Base-by-base conservation (phyloP, 1,140 invertebrate species). In the Ceratina australensis region DNA sequence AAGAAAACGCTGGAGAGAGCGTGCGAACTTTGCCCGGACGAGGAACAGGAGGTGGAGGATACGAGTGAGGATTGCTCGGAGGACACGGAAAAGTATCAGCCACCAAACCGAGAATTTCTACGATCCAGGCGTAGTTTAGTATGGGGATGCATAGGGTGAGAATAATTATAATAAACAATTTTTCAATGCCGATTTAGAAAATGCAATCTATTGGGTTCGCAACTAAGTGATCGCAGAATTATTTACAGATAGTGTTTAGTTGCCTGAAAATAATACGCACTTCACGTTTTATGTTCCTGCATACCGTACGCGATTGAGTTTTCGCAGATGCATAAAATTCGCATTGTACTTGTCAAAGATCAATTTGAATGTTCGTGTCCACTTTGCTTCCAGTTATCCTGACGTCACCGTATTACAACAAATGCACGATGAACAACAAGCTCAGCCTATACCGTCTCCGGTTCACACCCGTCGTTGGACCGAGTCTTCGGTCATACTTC, bases 1-100 rank as follows among this genome's bases (percentile, higher is more conserved):
- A 95, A 97, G 71, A 96, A 97, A 87, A 98, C 97, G 0, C 93
- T 99, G 54, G 96, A 98, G 80, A 95, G 95, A 88, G 97, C 97
- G 2, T 94, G 94, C 71, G 96, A 97, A 88, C 91, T 98, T 2
- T 96, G 96, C 87, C 96, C 96, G 7, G 96, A 97, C 82, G 95
- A 96, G 84, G 96, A 96, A 89, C 91, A 84, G 7, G 90, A 91
- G 63, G 77, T 88, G 3, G 90, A 91, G 49, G 90, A 91, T 7
- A 79, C 77, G 1, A 84, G 69, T 42, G 90, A 92, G 64, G 89
- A 91, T 50, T 87, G 78, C 8, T 71, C 81, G 7, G 85, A 90
- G 63, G 86, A 87, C 54, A 28, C 84, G 5, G 86, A 84, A 7
- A 82, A 81, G 18, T 82, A 79, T 73, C 79, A 84, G 18, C 47